Evolutionary conservation across 2,113 vertebrate species (phyloP), one percentile per base, ranked within the genome.

Genomic region (Caranx melampygus): DNA sequence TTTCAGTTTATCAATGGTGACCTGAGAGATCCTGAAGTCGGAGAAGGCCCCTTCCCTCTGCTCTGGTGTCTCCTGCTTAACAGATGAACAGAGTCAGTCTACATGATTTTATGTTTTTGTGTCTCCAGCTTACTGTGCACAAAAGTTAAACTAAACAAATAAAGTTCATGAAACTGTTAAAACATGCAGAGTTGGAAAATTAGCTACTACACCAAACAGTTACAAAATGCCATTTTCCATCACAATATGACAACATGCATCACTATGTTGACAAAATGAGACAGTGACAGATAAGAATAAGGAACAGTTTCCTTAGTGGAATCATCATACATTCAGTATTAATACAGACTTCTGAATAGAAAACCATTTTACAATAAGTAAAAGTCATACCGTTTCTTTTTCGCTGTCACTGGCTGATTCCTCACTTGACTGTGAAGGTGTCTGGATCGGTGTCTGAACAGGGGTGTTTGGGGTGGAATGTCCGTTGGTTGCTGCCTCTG

Each of bases 11-110:
- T 87, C 81, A 44, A 96, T 92, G 49, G 95, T 96, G 64, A 90
- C 67, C 33, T 83, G 83, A 14, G 95, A 95, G 76, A 96, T 96
- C 75, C 86, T 86, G 87, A 96, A 96, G 80, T 96, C 96, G 16
- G 94, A 94, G 74, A 96, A 96, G 2, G 93, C 95, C 3, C 95
- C 95, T 78, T 92, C 94, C 75, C 12, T 95, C 78, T 96, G 94
- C 83, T 96, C 95, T 8, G 83, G 91, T 20, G 94, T 94, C 57
- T 88, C 78, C 73, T 89, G 72, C 89, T 89, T 37, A 78, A 86
- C 3, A 70, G 64, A 82, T 45, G 42, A 37, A 26, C 11, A 68
- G 21, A 69, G 21, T 57, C 3, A 42, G 34, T 47, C 10, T 13
- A 5, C 21, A 13, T 18, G 6, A 40, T 9, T 26, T 26, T 26